Evolutionary conservation across 2,888 invertebrate species (phyloP), one percentile per base, ranked within the genome.

Genomic region (Gari tellinella): DNA sequence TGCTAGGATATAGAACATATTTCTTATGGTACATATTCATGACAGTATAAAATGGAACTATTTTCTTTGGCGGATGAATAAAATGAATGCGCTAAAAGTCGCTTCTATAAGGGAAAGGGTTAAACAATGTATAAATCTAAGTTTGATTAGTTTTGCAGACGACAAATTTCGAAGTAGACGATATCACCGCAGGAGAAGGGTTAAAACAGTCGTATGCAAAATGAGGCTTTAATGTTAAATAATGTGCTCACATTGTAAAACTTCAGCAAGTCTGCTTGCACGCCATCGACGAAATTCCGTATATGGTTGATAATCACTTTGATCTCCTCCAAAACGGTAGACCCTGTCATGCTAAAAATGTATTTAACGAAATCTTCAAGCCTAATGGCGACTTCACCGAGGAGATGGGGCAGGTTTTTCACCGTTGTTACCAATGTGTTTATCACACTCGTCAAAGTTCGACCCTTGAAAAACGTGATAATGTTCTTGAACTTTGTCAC

Each of bases 401-500:
- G 40, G 12, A 68, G 56, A 4, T 45, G 56, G 1, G 74, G 74
- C 0, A 74, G 52, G 38, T 57, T 52, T n/a, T 65, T 65, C 15
- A 74, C 61, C 1, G 65, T 69, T n/a, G 17, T 12, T 12, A 65
- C 48, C 3, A 74, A 21, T 2, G 15, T 53, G 37, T 64, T 63
- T 1, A 70, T 45, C 10, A 63, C 53, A 3, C 23, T 43, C 7
- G 57, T 43, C 8, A 78, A 37, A 8, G 62, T 56, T n/a, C 65
- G 53, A 46, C 58, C 56, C 57, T 64, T 72, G 46, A 83, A 74
- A 23, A 75, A 15, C 7, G 61, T 52, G 21, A 82, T 68, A 1
- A 82, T 56, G 12, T 74, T 41, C 23, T 68, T 62, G 57, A 84
- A 79, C 8, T 45, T 38, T 2, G 69, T 25, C 0, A 84, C 49